Base-by-base conservation (phyloP, 1,140 invertebrate genomes). In the Polyergus mexicanus region DNA sequence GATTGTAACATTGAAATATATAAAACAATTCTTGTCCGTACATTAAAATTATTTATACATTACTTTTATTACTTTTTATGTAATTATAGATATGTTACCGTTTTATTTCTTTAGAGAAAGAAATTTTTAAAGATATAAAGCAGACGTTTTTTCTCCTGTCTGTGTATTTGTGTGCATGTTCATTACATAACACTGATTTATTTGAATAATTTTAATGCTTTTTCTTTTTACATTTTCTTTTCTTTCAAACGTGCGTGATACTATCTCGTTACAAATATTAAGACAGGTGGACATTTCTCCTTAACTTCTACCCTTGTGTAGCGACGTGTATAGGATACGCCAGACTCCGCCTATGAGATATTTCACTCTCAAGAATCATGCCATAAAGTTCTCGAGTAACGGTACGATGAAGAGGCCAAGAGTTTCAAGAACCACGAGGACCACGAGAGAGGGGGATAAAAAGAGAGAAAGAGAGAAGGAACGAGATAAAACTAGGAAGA, bases 361-460 rank as follows among this genome's bases (percentile, higher is more conserved):
- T 84, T 32, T 71, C 75, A 72, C 38, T 84, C 25, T 84, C 25
- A 56, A 62, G 75, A 80, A 84, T 56, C 54, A 32, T 81, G 75
- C 71, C 77, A 81, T 87, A 75, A 84, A 62, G 47, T 71, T 85
- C 51, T 81, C 62, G 71, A 88, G 56, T 86, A 75, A 63, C 44
- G 85, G 65, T 86, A 84, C 71, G 75, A 88, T 83, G 84, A 86
- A 86, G 86, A 86, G 72, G 56, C 58, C 68, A 86, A 88, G 88
- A 89, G 72, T 85, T 62, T 81, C 65, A 60, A 72, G 54, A 81
- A 35, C 11, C 60, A 78, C 38, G 44, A 51, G 68, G 38, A 54
- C n/a, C 32, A 32, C 13, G 76, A 77, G 76, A 63, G 86, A 90
- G 75, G 54, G 68, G 56, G 44, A 58, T 54, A 47, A 0, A 47